These are phyloP conservation scores for Leiothrix lutea DNA, from an alignment of 2,113 vertebrate species.

Conservation along the genomic window DNA sequence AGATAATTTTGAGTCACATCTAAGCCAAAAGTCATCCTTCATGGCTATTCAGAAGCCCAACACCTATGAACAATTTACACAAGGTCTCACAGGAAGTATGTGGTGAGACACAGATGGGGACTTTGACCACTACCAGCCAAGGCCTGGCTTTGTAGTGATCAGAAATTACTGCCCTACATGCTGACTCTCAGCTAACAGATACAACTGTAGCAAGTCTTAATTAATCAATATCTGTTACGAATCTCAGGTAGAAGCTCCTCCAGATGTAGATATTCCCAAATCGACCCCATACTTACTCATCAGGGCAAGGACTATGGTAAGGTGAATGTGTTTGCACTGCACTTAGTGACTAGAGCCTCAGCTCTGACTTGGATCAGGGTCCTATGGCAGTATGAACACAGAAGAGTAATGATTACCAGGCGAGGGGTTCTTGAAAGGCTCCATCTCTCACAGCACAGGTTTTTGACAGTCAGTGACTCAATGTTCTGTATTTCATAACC, in stretches of 20 bases:
- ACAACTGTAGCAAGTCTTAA: background rate
- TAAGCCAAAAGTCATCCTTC: background rate
- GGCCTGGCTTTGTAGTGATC: background rate
- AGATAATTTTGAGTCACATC: background rate
- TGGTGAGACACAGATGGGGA: background rate
- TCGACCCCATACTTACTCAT: background rate
- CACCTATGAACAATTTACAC: background rate
- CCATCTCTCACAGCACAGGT: constrained; percentile 3
- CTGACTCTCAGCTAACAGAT: background rate
- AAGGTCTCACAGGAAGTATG: background rate
- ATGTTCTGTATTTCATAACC: constrained; percentile 48
- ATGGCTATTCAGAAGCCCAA: background rate
- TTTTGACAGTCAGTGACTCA: constrained; percentile 51
- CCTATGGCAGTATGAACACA: background rate
- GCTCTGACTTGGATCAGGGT: background rate
- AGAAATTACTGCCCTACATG: background rate
- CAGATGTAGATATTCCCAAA: background rate
- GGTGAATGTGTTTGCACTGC: background rate
- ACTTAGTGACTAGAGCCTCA: background rate
- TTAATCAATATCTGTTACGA: background rate
- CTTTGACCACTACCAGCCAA: background rate
- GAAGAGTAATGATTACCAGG: constrained; percentile 27
- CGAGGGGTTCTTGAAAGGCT: constrained; percentile 9
- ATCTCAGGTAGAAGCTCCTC: background rate
- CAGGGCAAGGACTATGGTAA: background rate